Conservation (phyloP, 2,888 invertebrate species). For the Diplolepis rosae region DNA sequence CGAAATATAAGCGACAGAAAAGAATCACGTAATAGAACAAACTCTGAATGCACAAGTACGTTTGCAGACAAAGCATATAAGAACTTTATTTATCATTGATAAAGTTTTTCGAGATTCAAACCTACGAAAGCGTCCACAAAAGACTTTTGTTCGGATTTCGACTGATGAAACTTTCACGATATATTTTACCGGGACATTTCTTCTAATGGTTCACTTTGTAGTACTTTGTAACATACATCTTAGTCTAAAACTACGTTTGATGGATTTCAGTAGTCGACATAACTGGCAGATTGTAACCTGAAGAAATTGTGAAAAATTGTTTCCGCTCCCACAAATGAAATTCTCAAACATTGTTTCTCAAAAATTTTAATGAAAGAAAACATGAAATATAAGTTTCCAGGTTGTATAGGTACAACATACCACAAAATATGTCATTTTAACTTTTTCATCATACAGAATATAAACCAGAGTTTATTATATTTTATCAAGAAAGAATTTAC, state of each 20-base stretch:
- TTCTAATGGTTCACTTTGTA: slow-evolving; percentile 15
- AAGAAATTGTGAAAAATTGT: too few species aligned
- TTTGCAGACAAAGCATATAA: slow-evolving; percentile 10
- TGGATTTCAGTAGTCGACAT: not conserved
- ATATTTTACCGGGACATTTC: slow-evolving; percentile 12
- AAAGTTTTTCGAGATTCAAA: slow-evolving; percentile 12
- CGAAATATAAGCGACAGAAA: slow-evolving; percentile 5
- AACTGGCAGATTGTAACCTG: too few species aligned
- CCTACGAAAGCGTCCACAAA: not conserved
- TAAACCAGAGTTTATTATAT: too few species aligned
- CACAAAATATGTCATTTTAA: too few species aligned
- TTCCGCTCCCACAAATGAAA: too few species aligned
- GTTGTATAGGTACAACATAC: too few species aligned
- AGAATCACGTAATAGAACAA: slow-evolving; percentile 25
- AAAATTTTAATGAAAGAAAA: too few species aligned
- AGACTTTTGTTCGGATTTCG: slow-evolving; percentile 24
- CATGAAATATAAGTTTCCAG: too few species aligned
- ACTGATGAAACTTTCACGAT: slow-evolving; percentile 18
- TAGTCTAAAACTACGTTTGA: not conserved
- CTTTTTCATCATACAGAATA: too few species aligned
- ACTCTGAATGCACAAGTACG: slow-evolving; percentile 10
- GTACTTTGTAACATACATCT: slow-evolving; percentile 2
- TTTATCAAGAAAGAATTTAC: slow-evolving; percentile 4
- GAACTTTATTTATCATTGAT: slow-evolving; percentile 22
- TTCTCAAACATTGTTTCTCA: not conserved